Percentiles rank a stretch among this genome's conserved stretches.
Evolutionary conservation across 1,140 invertebrate species (phyloP).

Genomic region (Drosophila murphyi): DNA sequence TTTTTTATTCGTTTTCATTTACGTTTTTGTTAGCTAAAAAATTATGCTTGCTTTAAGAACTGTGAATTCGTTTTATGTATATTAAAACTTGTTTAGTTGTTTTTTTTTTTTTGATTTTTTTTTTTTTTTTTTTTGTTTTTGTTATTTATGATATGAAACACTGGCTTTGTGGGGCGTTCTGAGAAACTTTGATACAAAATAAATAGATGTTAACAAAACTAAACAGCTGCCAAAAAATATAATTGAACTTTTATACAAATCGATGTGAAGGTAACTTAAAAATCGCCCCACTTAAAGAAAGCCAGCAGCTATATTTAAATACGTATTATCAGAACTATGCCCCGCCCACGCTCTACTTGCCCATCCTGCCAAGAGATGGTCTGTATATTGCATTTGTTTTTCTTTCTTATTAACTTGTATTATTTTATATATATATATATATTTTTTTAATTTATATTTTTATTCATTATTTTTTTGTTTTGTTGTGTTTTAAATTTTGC

Average conservation of each 20-base stretch:
- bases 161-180: slow-evolving; percentile 13
- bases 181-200: background rate
- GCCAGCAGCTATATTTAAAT: slow-evolving; percentile 10
- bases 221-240: background rate
- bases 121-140: background rate
- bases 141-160: slow-evolving; percentile 43
- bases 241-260: background rate
- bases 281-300: background rate
- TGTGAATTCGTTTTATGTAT: slow-evolving; percentile 25
- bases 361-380: slow-evolving; percentile 40
- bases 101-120: slow-evolving; percentile 3
- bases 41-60: slow-evolving; percentile 17
- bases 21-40: slow-evolving; percentile 44
- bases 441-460: slow-evolving; percentile 5
- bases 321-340: background rate
- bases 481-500: slow-evolving; percentile 12
- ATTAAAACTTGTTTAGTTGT: slow-evolving; percentile 19
- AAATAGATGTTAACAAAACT: background rate
- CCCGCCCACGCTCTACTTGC: background rate
- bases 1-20: slow-evolving; percentile 31
- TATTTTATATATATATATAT: slow-evolving; percentile 28
- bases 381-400: slow-evolving; percentile 63
- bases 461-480: background rate
- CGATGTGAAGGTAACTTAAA: background rate
- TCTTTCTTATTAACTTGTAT: background rate